Conservation (phyloP, 53 echinoderm and acorn worm species). For the Zoroaster sp. region DNA sequence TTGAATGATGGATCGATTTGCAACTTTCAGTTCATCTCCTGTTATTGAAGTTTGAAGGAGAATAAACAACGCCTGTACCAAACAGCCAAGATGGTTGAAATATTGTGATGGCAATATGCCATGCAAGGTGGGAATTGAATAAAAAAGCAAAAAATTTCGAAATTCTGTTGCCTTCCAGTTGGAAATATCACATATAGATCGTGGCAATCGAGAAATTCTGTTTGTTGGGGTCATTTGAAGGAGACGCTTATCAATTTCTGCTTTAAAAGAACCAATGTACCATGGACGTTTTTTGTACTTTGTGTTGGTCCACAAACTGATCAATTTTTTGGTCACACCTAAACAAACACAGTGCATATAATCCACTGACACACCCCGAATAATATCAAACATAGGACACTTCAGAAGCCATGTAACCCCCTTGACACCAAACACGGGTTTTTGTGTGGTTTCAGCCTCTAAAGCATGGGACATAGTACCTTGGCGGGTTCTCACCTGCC, state of each 20-base stretch:
- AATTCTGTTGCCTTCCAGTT: conserved; percentile 37
- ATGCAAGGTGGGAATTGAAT: too few relatives aligned
- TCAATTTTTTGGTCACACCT: conserved; percentile 7
- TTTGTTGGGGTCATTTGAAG: neutral
- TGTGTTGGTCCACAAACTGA: too few relatives aligned
- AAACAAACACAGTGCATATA: conserved; percentile 34
- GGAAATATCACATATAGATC: neutral
- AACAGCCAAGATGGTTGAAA: neutral
- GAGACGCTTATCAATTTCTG: neutral
- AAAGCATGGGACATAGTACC: neutral
- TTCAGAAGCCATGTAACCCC: neutral
- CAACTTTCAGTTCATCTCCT: neutral
- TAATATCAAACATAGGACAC: neutral
- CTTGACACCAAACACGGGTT: conserved; percentile 6
- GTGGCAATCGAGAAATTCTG: neutral
- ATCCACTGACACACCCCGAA: neutral
- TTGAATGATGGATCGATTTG: neutral
- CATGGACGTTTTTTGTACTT: too few relatives aligned
- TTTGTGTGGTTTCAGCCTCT: neutral
- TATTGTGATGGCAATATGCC: neutral
- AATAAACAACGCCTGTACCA: neutral
- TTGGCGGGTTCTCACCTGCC: neutral
- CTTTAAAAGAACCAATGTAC: neutral
- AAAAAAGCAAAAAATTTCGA: conserved; percentile 6
- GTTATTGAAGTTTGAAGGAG: neutral